Percentiles rank a stretch among this genome's conserved stretches.
Conservation (phyloP, 2,888 invertebrate species). For the Papilio gigon region DNA sequence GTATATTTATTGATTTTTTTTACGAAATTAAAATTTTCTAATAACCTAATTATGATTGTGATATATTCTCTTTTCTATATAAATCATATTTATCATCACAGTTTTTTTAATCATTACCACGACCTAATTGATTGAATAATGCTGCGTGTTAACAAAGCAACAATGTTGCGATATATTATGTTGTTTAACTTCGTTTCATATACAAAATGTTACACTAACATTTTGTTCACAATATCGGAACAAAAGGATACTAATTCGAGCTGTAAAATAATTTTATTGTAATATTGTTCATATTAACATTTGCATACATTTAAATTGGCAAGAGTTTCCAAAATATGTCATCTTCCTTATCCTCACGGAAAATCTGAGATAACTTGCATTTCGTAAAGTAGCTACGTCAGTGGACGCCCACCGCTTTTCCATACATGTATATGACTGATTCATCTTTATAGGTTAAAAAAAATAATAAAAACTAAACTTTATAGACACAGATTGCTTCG, state of each 20-base stretch:
- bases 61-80: no score
- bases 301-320: neutral
- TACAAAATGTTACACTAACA: slow-evolving; percentile 45
- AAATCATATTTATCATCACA: neutral
- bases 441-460: no score
- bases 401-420: no score
- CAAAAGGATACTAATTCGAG: slow-evolving; percentile 35
- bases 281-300: slow-evolving; percentile 3
- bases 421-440: no score
- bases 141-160: neutral
- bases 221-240: slow-evolving; percentile 44
- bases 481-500: slow-evolving; percentile 36
- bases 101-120: neutral
- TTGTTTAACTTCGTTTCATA: slow-evolving; percentile 39
- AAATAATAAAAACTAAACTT: neutral
- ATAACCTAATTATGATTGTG: no score
- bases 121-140: slow-evolving; percentile 8
- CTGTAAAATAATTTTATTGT: slow-evolving; percentile 38
- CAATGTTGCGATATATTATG: slow-evolving; percentile 32
- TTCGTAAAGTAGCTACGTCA: no score
- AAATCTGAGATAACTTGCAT: no score
- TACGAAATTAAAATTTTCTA: no score
- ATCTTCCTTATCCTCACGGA: no score
- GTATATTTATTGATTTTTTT: no score
- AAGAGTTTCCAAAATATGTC: no score